phyloP scores from a whole-genome alignment of 1,140 invertebrate genomes.

The Ips typographus region DNA sequence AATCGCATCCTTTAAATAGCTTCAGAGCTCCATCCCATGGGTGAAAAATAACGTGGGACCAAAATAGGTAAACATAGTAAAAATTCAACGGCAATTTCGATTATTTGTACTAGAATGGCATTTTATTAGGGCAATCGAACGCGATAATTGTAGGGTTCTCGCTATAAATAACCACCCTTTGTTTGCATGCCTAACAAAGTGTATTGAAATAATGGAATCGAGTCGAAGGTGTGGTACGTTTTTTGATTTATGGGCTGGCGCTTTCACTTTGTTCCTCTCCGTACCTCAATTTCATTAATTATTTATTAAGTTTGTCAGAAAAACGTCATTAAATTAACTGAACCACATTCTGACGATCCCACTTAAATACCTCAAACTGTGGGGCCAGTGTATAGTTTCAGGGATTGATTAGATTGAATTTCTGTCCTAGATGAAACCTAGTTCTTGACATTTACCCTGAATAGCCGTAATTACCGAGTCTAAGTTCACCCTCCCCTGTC shows the following conservation, averaged over 20 bases:
- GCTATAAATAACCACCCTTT: constrained; percentile 24
- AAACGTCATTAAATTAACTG: background rate
- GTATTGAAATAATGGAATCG: constrained; percentile 25
- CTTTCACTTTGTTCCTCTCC: constrained; percentile 14
- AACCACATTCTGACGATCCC: too few relatives aligned
- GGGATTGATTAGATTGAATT: too few relatives aligned
- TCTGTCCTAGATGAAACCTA: too few relatives aligned
- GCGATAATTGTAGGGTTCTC: constrained; percentile 19
- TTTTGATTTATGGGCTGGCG: constrained; percentile 16
- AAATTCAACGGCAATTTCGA: constrained; percentile 2
- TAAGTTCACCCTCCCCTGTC: too few relatives aligned
- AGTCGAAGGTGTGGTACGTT: constrained; percentile 20
- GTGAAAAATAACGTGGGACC: background rate
- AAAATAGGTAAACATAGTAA: background rate
- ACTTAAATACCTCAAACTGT: too few relatives aligned
- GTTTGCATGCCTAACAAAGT: constrained; percentile 20
- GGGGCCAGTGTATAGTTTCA: too few relatives aligned
- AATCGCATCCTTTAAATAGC: background rate
- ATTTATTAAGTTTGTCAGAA: background rate
- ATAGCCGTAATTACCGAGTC: too few relatives aligned
- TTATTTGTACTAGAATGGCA: constrained; percentile 1
- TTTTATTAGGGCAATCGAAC: constrained; percentile 21
- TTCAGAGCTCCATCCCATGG: background rate
- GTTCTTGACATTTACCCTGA: too few relatives aligned
- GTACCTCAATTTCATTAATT: background rate